Evolutionary conservation across 2,113 vertebrate genomes (phyloP), one percentile per base, ranked within the genome.

Genomic region (Tiliqua scincoides): DNA sequence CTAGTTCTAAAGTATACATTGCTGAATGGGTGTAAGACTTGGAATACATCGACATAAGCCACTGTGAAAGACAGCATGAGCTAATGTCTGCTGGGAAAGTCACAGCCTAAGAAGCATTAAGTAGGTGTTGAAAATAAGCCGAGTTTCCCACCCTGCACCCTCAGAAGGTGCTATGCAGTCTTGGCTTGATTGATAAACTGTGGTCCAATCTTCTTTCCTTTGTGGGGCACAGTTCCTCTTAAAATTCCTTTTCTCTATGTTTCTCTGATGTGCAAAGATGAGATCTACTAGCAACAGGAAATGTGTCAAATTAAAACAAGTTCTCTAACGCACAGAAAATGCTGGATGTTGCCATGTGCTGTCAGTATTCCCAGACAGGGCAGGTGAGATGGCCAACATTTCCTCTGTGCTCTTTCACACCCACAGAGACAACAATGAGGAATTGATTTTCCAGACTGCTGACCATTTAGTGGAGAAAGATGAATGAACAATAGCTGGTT

Each of bases 101-200:
- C 32, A 0, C 71, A 37, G 91, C 89, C 92, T 92, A 61, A 86
- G 90, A 92, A 94, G 94, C 89, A 91, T 94, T 91, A 96, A 95
- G 94, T 94, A 93, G 94, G 93, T 95, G 94, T 93, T 95, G 95
- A 96, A 95, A 96, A 93, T 88, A 2, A n/a, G 85, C 90, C 90
- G 87, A 89, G 95, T 93, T 94, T 93, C 82, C 94, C 89, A 91
- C 91, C 90, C 61, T 86, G 89, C 89, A 82, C 89, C 89, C 15
- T 11, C 78, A 83, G 79, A 79, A 0, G 7, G 40, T 27, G 4
- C 62, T 54, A n/a, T 21, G 8, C 7, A 68, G 71, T 79, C 61
- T 1, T 0, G 52, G 32, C 10, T 15, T 35, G 78, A 81, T 37
- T 65, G 78, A 74, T 73, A 74, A 73, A 43, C 23, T 65, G n/a